Evolutionary conservation across 2,797 vertebrate genomes (phyloP).

Genomic region (Anableps anableps): DNA sequence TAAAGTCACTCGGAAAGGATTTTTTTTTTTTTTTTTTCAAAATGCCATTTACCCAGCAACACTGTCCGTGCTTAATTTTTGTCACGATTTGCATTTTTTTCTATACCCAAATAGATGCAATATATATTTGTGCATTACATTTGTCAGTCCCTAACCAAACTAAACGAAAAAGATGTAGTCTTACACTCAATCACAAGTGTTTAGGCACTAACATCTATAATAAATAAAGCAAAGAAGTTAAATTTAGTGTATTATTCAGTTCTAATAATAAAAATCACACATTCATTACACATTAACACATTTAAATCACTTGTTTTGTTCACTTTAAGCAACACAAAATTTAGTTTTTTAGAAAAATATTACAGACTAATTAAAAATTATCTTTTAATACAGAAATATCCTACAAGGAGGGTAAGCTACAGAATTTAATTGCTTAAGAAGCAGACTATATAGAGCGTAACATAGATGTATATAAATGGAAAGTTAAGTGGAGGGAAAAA

Average conservation of each 20-base stretch:
- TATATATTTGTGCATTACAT: not conserved
- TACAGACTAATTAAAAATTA: not conserved
- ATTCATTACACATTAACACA: not conserved
- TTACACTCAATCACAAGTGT: not conserved
- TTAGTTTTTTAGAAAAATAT: not conserved
- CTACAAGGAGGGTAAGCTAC: too few species aligned
- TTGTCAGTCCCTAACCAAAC: not conserved
- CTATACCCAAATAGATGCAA: not conserved
- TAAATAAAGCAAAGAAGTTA: not conserved
- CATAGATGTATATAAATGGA: not conserved
- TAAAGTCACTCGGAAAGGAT: conserved; percentile 71
- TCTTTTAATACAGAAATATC: not conserved
- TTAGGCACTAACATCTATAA: not conserved
- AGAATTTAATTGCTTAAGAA: not conserved
- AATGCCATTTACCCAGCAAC: conserved; percentile 80
- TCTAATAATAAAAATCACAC: not conserved
- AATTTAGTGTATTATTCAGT: not conserved
- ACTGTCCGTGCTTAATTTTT: conserved; percentile 28
- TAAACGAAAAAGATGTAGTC: not conserved
- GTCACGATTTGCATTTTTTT: conserved; percentile 15
- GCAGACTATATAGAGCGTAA: not conserved
- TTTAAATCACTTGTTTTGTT: not conserved
- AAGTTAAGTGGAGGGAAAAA: conserved; percentile 2
- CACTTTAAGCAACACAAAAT: not conserved
- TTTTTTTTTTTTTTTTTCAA: conserved; percentile 46